Evolutionary conservation across 2,113 vertebrate species (phyloP).

Genomic region (Psittacus erithacus): DNA sequence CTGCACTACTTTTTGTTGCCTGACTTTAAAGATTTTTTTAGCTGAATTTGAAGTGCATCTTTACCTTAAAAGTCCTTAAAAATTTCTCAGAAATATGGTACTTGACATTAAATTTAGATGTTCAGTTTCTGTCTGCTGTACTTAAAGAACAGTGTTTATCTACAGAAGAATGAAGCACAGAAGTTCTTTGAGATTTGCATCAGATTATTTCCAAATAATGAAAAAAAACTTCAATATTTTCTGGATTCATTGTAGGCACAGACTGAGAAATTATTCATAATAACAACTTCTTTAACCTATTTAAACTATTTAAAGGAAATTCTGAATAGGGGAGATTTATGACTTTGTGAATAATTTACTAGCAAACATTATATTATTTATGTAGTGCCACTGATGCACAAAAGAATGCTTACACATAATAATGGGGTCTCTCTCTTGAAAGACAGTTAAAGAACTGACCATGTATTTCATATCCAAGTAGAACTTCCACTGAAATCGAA

Average conservation of each 20-base stretch:
- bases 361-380: slow-evolving; percentile 56
- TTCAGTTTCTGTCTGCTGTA: slow-evolving; percentile 3
- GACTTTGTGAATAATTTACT: slow-evolving; percentile 36
- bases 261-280: slow-evolving; percentile 9
- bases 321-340: background rate
- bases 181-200: background rate
- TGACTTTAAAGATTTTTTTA: background rate
- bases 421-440: background rate
- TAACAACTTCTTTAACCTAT: slow-evolving; percentile 26
- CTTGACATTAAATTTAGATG: background rate
- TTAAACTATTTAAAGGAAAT: background rate
- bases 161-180: background rate
- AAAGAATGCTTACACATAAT: slow-evolving; percentile 1
- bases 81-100: background rate
- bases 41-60: background rate
- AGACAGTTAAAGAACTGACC: background rate
- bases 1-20: background rate
- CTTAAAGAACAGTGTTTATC: background rate
- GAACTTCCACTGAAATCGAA: background rate
- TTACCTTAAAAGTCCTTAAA: background rate
- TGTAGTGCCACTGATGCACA: background rate
- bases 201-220: slow-evolving; percentile 1
- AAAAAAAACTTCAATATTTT: background rate
- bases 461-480: background rate
- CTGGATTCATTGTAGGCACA: background rate